Conservation (phyloP, 2,888 invertebrate genomes). For the Schrankia costaestrigalis region DNA sequence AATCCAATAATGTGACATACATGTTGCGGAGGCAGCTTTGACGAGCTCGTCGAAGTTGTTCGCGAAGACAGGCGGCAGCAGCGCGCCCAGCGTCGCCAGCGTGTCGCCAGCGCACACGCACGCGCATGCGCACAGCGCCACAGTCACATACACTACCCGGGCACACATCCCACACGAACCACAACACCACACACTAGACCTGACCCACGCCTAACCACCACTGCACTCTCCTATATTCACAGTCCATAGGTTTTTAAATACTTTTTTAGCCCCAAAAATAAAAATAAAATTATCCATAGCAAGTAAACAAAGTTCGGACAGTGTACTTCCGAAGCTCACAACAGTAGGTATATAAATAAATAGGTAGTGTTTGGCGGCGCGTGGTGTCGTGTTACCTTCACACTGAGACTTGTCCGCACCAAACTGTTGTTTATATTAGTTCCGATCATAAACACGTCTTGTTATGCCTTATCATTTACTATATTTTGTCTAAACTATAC, state of each 20-base stretch:
- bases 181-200: conserved; percentile 9
- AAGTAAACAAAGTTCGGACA: too few species aligned
- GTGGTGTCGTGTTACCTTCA: conserved; percentile 18
- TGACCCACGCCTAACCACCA: conserved; percentile 9
- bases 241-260: too few species aligned
- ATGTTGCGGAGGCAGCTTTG: conserved; percentile 45
- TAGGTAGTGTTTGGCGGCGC: neutral
- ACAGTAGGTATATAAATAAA: too few species aligned
- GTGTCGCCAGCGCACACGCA: conserved; percentile 25
- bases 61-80: conserved; percentile 40
- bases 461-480: too few species aligned
- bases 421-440: conserved; percentile 10
- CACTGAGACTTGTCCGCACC: conserved; percentile 22
- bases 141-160: conserved; percentile 6
- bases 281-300: too few species aligned
- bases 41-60: conserved; percentile 46
- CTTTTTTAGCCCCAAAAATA: too few species aligned
- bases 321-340: too few species aligned
- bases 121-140: conserved; percentile 9
- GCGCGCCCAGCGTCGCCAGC: conserved; percentile 33
- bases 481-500: too few species aligned
- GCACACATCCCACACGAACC: conserved; percentile 8
- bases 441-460: conserved; percentile 9
- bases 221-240: neutral
- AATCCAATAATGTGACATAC: conserved; percentile 28